These are phyloP conservation scores for Hipparchia semele DNA, from an alignment of 2,888 invertebrate genomes.

Conservation along the genomic window DNA sequence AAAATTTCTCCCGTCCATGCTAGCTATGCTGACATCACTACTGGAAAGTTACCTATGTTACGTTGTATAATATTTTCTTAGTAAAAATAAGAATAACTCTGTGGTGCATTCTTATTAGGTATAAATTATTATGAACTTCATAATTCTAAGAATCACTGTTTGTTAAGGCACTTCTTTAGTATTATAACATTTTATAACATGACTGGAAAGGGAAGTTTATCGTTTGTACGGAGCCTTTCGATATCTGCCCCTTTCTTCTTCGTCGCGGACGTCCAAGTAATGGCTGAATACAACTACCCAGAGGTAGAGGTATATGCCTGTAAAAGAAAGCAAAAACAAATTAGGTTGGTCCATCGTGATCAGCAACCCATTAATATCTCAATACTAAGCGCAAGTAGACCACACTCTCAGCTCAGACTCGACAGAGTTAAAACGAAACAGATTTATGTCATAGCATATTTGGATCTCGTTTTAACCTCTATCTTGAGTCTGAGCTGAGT, in stretches of 20 bases:
- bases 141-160: neutral
- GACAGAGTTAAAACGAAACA: no score
- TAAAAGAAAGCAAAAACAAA: constrained; percentile 53
- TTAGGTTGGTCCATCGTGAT: neutral
- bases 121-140: no score
- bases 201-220: constrained; percentile 50
- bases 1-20: no score
- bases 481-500: no score
- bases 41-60: no score
- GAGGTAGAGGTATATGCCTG: constrained; percentile 90
- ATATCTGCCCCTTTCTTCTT: constrained; percentile 88
- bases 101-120: constrained; percentile 2
- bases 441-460: no score
- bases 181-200: neutral
- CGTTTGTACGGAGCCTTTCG: constrained; percentile 87
- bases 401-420: no score
- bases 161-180: constrained; percentile 27
- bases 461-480: no score
- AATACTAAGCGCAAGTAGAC: no score
- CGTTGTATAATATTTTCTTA: no score
- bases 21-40: no score
- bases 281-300: constrained; percentile 94
- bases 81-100: neutral
- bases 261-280: constrained; percentile 88
- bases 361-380: no score